These are phyloP conservation scores for Drosophila trapezifrons DNA, from an alignment of 1,140 invertebrate genomes.

Conservation along the genomic window DNA sequence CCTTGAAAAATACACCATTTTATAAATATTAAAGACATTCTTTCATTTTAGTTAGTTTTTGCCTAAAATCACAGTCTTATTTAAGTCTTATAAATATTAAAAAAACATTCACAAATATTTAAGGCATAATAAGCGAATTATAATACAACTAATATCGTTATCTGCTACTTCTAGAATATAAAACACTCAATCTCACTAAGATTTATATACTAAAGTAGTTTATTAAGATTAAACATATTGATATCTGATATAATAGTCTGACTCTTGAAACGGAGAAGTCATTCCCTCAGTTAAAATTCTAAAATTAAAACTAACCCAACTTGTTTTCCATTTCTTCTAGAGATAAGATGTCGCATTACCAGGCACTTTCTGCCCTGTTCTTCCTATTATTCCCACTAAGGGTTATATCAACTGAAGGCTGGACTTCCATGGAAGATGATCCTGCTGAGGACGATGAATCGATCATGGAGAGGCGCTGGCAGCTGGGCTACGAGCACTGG, in stretches of 20 bases:
- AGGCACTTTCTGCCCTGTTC: background rate
- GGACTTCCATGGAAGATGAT: background rate
- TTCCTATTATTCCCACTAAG: background rate
- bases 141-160: background rate
- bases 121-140: too few relatives aligned
- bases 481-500: constrained; percentile 56
- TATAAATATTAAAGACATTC: too few relatives aligned
- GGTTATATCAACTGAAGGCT: background rate
- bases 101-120: too few relatives aligned
- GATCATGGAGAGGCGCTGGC: constrained; percentile 31
- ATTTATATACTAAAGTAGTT: too few relatives aligned
- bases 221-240: background rate
- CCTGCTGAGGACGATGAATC: constrained; percentile 8
- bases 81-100: too few relatives aligned
- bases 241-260: background rate
- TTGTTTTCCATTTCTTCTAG: background rate
- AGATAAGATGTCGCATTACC: constrained; percentile 10
- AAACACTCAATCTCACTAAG: too few relatives aligned
- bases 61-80: too few relatives aligned
- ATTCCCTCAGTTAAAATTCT: background rate
- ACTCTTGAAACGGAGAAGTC: background rate
- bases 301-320: too few relatives aligned
- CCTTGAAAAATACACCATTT: too few relatives aligned
- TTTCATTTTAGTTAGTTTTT: too few relatives aligned
- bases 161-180: background rate